Percentiles rank a stretch among this genome's conserved stretches.
These are phyloP conservation scores for Agonopterix alstromeriana DNA, from an alignment of 2,888 invertebrate genomes.

Conservation along the genomic window DNA sequence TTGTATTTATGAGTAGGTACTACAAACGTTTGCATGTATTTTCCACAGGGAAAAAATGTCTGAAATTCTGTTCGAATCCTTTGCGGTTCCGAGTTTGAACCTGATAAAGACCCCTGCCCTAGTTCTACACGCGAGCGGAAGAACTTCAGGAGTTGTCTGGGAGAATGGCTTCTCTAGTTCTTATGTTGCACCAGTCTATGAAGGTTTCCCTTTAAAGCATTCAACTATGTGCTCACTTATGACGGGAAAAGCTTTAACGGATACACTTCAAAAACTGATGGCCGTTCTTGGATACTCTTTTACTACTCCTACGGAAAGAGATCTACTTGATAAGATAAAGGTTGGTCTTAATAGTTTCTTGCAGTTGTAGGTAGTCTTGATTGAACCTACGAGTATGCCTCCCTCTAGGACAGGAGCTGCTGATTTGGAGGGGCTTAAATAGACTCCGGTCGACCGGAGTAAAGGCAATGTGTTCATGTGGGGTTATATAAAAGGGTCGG, in stretches of 20 bases:
- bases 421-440: too few relatives aligned
- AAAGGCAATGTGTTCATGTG: too few relatives aligned
- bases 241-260: slow-evolving; percentile 87
- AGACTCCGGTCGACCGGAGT: too few relatives aligned
- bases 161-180: slow-evolving; percentile 68
- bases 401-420: too few relatives aligned
- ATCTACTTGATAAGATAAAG: slow-evolving; percentile 94
- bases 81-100: slow-evolving; percentile 68
- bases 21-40: neutral
- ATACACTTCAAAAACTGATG: slow-evolving; percentile 90
- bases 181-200: slow-evolving; percentile 70
- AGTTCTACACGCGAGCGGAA: slow-evolving; percentile 65
- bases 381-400: too few relatives aligned
- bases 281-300: slow-evolving; percentile 90
- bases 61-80: slow-evolving; percentile 73
- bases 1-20: too few relatives aligned
- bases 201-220: slow-evolving; percentile 86
- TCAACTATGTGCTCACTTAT: slow-evolving; percentile 89
- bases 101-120: slow-evolving; percentile 64
- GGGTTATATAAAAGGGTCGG: too few relatives aligned
- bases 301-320: slow-evolving; percentile 91
- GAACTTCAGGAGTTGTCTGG: slow-evolving; percentile 70
- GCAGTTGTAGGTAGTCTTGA: too few relatives aligned
- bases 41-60: slow-evolving; percentile 79
- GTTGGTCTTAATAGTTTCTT: slow-evolving; percentile 54